Conservation (phyloP, 2,797 vertebrate genomes). For the Mastacembelus armatus region DNA sequence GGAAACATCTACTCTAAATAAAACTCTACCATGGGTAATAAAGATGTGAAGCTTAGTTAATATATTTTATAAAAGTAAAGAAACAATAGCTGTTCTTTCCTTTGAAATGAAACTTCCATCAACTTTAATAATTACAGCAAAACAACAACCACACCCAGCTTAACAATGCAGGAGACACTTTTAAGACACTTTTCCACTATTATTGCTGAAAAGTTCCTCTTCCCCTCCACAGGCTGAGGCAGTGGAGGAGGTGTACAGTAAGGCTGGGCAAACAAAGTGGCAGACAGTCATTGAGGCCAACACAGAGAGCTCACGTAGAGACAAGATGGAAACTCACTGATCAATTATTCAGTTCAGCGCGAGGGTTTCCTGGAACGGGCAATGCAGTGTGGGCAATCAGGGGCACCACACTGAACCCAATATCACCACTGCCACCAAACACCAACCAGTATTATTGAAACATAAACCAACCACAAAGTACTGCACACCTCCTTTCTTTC, state of each 20-base stretch:
- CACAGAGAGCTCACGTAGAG: constrained; percentile 36
- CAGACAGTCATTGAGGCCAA: constrained; percentile 40
- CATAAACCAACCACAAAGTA: background rate
- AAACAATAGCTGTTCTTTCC: no score
- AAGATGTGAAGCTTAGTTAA: no score
- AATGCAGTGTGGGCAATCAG: background rate
- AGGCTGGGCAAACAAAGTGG: constrained; percentile 9
- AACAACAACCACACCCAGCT: background rate
- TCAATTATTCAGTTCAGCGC: constrained; percentile 71
- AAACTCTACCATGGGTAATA: no score
- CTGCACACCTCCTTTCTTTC: background rate
- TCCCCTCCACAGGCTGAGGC: background rate
- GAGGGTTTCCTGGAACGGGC: constrained; percentile 60
- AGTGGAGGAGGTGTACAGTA: background rate
- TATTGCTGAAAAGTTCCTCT: background rate
- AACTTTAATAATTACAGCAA: no score
- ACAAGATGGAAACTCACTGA: constrained; percentile 62
- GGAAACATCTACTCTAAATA: no score
- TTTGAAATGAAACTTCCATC: no score
- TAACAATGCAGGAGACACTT: background rate
- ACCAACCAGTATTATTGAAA: background rate
- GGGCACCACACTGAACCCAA: background rate
- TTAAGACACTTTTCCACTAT: background rate
- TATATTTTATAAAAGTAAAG: no score
- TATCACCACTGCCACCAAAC: constrained; percentile 4